Evolutionary conservation across 2,797 vertebrate genomes (phyloP), one percentile per base, ranked within the genome.

Genomic region (Danio aesculapii): DNA sequence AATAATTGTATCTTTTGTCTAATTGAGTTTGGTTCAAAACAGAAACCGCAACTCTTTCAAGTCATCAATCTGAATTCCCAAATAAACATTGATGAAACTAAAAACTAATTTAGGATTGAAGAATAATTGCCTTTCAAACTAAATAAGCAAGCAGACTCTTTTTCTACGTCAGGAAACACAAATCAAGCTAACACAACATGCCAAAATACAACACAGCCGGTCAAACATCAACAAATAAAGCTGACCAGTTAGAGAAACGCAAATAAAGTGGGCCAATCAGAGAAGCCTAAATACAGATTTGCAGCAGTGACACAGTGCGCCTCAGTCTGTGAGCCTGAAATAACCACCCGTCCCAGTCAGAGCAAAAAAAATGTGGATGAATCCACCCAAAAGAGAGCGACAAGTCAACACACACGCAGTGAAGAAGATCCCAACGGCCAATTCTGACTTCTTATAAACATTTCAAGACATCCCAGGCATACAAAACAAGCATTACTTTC

Each of bases 241-340:
- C 73, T 13, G 30, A 77, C 74, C 62, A 77, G 59, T 79, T 39
- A 49, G 70, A 30, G 21, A 57, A 61, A 39, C 13, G 43, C 57
- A 79, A 79, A 74, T 46, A 83, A 70, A 47, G 81, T 12, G 0
- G 46, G 16, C 68, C 62, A 77, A 78, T 81, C 49, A 6, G 59
- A 75, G 67, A 67, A 82, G 53, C 53, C 57, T 66, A 85, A 81
- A 85, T 71, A 83, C n/a, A 39, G 78, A 67, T 78, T 74, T 21
- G 50, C 44, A 63, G 73, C 59, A 77, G 64, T 49, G 46, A 76
- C 59, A 83, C 75, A 81, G 80, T 19, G 39, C 10, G 52, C 67
- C 73, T 85, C 78, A 83, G 75, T 79, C 66, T 79, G 55, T 21
- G 44, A 66, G 55, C 75, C 57, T 21, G 78, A 85, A 83, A 85